Evolutionary conservation across 2,797 vertebrate species (phyloP), one percentile per base, ranked within the genome.

Genomic region (Spondyliosoma cantharus): DNA sequence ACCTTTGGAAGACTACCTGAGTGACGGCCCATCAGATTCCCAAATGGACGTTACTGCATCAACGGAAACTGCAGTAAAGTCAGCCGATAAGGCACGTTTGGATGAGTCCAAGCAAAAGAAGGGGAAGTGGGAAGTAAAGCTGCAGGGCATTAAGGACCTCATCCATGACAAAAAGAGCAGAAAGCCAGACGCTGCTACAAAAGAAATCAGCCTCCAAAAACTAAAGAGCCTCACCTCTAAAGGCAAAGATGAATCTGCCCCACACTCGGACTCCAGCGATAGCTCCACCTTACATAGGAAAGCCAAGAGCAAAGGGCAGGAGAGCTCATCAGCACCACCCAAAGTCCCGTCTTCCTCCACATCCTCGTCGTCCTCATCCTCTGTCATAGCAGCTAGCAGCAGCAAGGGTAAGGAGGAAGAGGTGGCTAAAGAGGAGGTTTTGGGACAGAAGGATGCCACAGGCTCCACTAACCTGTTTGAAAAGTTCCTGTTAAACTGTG

Each of bases 91-190:
- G 68, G 2, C 57, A 0, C 58, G 69, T 15, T 7, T 50, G 16
- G 90, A 91, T 19, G 97, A 93, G 78, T 59, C 83, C 85, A 97
- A 93, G 80, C 96, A 90, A 71, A 98, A 95, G 85, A 97, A 96
- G 71, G 91, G 82, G 5, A 95, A 94, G 87, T 86, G 89, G 58
- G 95, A 95, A 16, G 81, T 93, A 2, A 96, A 94, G 85, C 78
- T 94, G 53, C 93, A 94, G 76, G 93, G 92, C 32, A 92, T 95
- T 14, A 95, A 92, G 85, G 94, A 96, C 25, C 81, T 93, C 3
- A 86, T 93, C 54, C 88, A 82, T 1, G 95, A 95, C 49, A 95
- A 93, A 75, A 95, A 92, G 81, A 71, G 54, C 76, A 94, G 92
- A 71, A 95, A 92, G 82, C 0, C 78, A 0, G 94, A 94, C 0